Base-by-base conservation (phyloP, 2,113 vertebrate species). In the Lamprologus ornatipinnis region DNA sequence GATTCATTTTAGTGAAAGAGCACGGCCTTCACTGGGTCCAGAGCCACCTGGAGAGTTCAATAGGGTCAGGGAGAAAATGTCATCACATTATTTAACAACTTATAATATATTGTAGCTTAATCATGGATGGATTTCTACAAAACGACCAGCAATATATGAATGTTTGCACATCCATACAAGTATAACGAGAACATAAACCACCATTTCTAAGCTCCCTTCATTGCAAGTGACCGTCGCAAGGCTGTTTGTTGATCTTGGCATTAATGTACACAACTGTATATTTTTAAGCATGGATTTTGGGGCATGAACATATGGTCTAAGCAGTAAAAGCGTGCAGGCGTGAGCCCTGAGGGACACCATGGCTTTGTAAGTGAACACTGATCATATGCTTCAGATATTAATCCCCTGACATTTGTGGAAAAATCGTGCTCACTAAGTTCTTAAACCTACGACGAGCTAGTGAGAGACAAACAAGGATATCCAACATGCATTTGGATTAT, bases 171-270 rank as follows among this genome's bases (percentile, higher is more conserved):
- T 88, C 51, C 90, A 89, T 80, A 81, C 87, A n/a, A 19, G 80
- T 33, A 75, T 63, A 75, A 83, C 84, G 83, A 90, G 88, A 92
- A 94, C 94, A 94, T 93, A 94, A 93, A 85, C 90, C 88, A 86
- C 83, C 57, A 88, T 90, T 92, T 93, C 37, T 88, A 89, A 94
- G 90, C 91, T 92, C 91, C 93, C 89, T 95, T 85, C 82, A 90
- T 89, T 92, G 54, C 47, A 58, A 93, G 84, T 86, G 92, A 91
- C 94, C 88, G 87, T 93, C 91, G 81, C 86, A 89, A 93, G 92
- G 84, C 86, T 93, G 87, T 90, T 93, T 95, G 93, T 94, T 95
- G 90, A 73, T 90, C 85, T 95, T 96, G 95, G 94, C 91, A 91
- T 83, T 88, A 55, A 82, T 55, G 82, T 88, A 93, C 85, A 94